A percentile compares a stretch with the other conserved stretches of the same genome.
These are phyloP conservation scores for Chaenogobius annularis DNA, from an alignment of 2,113 vertebrate genomes.

Conservation along the genomic window DNA sequence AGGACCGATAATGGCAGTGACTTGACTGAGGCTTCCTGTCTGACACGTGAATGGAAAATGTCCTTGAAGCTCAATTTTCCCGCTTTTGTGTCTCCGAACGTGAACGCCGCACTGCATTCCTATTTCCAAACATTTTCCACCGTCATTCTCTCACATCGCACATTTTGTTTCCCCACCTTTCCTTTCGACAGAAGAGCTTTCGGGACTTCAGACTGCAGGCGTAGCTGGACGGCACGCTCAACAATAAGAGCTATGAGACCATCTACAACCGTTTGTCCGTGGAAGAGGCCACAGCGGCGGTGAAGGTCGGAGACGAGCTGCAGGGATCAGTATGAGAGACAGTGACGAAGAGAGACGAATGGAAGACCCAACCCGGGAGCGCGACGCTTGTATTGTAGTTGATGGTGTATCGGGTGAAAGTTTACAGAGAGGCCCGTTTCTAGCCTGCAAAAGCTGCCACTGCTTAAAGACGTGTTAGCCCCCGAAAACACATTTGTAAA, in stretches of 20 bases:
- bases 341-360: conserved; percentile 93
- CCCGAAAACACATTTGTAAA: too few species aligned
- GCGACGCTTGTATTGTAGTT: neutral
- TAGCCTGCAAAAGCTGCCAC: too few species aligned
- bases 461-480: too few species aligned
- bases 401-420: neutral
- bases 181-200: conserved; percentile 85
- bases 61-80: conserved; percentile 53
- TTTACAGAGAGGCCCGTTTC: neutral
- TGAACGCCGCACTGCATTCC: conserved; percentile 33
- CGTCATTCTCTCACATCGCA: neutral
- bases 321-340: conserved; percentile 95
- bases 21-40: conserved; percentile 25
- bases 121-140: conserved; percentile 47
- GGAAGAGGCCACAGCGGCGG: conserved; percentile 88
- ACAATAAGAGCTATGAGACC: conserved; percentile 91
- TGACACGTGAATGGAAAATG: conserved; percentile 42
- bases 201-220: conserved; percentile 92
- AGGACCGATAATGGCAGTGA: conserved; percentile 44
- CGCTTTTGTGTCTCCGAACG: conserved; percentile 45
- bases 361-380: conserved; percentile 33
- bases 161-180: neutral
- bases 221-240: conserved; percentile 88
- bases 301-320: conserved; percentile 84
- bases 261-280: conserved; percentile 88